phyloP scores from a whole-genome alignment of 2,113 vertebrate species.

The Entosphenus tridentatus region DNA sequence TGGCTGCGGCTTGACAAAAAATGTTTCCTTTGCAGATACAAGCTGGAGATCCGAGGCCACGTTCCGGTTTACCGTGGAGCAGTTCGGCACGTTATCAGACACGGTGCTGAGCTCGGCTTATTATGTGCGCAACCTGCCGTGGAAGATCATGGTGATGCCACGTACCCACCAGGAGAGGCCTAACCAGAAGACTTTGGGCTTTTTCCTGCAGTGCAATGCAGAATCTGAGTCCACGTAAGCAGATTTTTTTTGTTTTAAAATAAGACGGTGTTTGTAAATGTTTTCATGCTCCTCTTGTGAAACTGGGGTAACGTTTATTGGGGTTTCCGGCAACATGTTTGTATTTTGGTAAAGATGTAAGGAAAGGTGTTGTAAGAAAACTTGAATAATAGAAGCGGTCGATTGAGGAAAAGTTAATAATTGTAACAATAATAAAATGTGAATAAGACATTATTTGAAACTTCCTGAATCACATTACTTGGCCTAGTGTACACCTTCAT shows the following conservation, averaged over 20 bases:
- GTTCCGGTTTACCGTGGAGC: slow-evolving; percentile 85
- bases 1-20: neutral
- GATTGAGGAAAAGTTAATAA: neutral
- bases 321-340: no score
- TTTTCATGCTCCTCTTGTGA: no score
- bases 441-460: neutral
- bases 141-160: slow-evolving; percentile 99
- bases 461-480: no score
- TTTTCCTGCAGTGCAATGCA: slow-evolving; percentile 96
- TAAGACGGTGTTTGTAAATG: no score
- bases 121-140: slow-evolving; percentile 87
- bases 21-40: slow-evolving; percentile 39
- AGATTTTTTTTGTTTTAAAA: neutral
- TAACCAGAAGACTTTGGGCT: slow-evolving; percentile 92
- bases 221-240: slow-evolving; percentile 97
- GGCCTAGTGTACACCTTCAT: no score
- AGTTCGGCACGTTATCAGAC: slow-evolving; percentile 84
- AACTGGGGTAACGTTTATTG: no score
- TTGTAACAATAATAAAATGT: neutral
- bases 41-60: slow-evolving; percentile 96
- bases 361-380: neutral
- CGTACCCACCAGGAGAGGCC: slow-evolving; percentile 89
- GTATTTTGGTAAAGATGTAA: no score
- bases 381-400: neutral
- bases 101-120: slow-evolving; percentile 91